Conservation (phyloP, 2,113 vertebrate genomes). For the Microcebus ravelobensis region DNA sequence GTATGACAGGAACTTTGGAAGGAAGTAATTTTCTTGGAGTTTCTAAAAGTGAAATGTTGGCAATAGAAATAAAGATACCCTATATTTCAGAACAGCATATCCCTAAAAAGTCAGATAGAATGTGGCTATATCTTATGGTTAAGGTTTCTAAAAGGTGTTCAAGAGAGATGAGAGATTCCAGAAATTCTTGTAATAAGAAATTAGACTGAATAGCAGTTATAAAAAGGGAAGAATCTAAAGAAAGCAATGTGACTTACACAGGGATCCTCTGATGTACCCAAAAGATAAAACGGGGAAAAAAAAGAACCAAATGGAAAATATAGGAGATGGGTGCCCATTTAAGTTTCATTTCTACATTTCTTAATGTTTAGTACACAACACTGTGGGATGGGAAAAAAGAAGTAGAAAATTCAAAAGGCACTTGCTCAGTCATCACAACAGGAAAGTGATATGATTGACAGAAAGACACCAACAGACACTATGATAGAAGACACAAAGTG, state of each 20-base stretch:
- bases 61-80: neutral
- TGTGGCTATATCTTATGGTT: constrained; percentile 7
- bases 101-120: neutral
- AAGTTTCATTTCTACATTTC: constrained; percentile 24
- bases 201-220: neutral
- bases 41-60: constrained; percentile 41
- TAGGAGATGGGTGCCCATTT: neutral
- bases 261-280: neutral
- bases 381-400: neutral
- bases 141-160: constrained; percentile 28
- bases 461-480: neutral
- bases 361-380: neutral
- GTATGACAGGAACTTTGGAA: neutral
- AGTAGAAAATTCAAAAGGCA: constrained; percentile 40
- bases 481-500: neutral
- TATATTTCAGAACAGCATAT: neutral
- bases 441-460: constrained; percentile 43
- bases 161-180: constrained; percentile 1
- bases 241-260: constrained; percentile 16
- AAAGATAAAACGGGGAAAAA: constrained; percentile 43
- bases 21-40: neutral
- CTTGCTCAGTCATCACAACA: constrained; percentile 19
- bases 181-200: constrained; percentile 43
- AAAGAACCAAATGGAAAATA: neutral
- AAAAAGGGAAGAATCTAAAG: constrained; percentile 11